These are phyloP conservation scores for Hydrolagus colliei DNA, from an alignment of 2,797 vertebrate genomes.

Conservation along the genomic window DNA sequence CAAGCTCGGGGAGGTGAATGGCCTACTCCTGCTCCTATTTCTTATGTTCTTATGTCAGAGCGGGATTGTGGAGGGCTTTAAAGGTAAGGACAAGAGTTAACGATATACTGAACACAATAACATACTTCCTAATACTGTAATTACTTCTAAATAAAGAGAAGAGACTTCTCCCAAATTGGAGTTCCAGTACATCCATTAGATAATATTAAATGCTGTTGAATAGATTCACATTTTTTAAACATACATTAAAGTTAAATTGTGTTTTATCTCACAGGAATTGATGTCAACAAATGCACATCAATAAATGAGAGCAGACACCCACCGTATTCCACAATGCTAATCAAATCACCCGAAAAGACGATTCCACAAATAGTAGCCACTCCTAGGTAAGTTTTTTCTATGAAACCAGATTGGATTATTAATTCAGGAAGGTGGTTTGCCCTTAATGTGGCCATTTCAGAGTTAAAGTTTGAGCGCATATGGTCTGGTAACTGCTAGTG, in stretches of 20 bases:
- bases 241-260: not conserved
- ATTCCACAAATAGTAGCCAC: not conserved
- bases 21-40: too few species aligned
- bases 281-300: not conserved
- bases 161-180: not conserved
- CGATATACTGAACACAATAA: too few species aligned
- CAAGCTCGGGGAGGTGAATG: too few species aligned
- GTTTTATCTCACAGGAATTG: not conserved
- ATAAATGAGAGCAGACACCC: not conserved
- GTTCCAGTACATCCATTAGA: not conserved
- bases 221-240: not conserved
- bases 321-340: not conserved
- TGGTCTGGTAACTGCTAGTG: not conserved
- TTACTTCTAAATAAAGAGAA: not conserved
- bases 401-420: not conserved
- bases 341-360: not conserved
- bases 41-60: not conserved
- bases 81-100: not conserved
- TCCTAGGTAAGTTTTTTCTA: not conserved
- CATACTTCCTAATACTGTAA: too few species aligned
- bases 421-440: not conserved
- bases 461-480: not conserved
- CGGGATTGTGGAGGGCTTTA: not conserved
- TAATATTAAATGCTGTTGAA: not conserved
- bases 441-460: not conserved